Base-by-base conservation (phyloP, 2,797 vertebrate genomes). In the Tachyglossus aculeatus region DNA sequence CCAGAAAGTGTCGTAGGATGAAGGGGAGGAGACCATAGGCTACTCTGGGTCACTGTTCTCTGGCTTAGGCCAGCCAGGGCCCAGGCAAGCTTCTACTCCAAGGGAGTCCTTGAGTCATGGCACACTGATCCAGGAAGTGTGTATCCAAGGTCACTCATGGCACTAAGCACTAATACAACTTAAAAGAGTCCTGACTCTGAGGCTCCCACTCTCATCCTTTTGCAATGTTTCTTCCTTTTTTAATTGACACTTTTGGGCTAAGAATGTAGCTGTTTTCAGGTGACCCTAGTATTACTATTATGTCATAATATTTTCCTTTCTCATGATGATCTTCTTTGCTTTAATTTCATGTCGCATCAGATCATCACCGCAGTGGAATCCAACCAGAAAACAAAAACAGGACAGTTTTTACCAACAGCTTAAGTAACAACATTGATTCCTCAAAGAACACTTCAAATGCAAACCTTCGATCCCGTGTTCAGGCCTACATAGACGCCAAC, bases 251-350 rank as follows among this genome's bases (percentile, higher is more conserved):
- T 41, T n/a, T 25, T 34, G 38, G 66, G 63, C 74, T 68, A 39
- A 71, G 60, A 61, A 62, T 27, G 21, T 41, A 18, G 18, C 32
- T 47, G 59, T 58, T 61, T 43, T 44, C 10, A 27, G 59, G 43
- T 16, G 52, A 52, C 34, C 57, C 74, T 83, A 52, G 18, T 68
- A 71, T 76, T 77, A 81, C 70, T 58, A 52, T 40, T 24, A 38
- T 36, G 32, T 75, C 67, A 60, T 55, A 25, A 1, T 71, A 65
- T 70, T 75, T 77, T 71, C 56, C 59, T 73, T 53, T 52, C 48
- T 71, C 59, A 10, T 87, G 83, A 85, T 85, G 79, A 66, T 45
- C 14, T 8, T 57, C 55, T 73, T 64, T 39, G 50, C 41, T 80
- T 68, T 74, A 18, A 43, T 60, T 61, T 58, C 52, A 85, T 80